Conservation (phyloP, 1,140 invertebrate species). For the Drosophila pseudoananassae region DNA sequence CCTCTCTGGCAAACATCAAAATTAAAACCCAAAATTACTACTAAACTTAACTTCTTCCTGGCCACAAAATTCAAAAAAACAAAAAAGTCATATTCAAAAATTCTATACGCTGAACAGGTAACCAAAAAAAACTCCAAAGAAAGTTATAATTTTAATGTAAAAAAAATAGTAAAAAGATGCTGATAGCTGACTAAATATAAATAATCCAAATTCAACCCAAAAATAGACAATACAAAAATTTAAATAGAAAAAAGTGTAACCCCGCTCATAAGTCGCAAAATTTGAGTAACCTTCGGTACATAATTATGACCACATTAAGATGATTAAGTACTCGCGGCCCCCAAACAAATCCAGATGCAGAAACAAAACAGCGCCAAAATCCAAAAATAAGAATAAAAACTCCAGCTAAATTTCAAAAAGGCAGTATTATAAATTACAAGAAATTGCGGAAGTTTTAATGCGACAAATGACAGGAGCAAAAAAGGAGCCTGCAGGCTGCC, state of each 20-base stretch:
- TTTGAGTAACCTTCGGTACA: constrained; percentile 55
- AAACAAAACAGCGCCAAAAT: constrained; percentile 42
- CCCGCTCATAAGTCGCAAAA: constrained; percentile 43
- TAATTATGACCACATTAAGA: constrained; percentile 78
- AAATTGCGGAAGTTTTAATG: constrained; percentile 79
- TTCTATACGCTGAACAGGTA: constrained; percentile 15
- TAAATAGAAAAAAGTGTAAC: constrained; percentile 31
- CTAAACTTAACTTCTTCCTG: constrained; percentile 44
- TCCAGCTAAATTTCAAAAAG: constrained; percentile 63
- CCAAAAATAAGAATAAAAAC: constrained; percentile 13
- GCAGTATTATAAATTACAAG: constrained; percentile 79
- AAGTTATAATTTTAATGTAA: background rate
- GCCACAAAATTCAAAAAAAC: constrained; percentile 54
- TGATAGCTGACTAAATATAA: constrained; percentile 24
- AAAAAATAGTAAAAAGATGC: constrained; percentile 6
- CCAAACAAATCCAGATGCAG: constrained; percentile 22
- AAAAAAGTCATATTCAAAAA: constrained; percentile 30
- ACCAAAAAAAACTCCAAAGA: constrained; percentile 25
- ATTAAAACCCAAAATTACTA: constrained; percentile 25
- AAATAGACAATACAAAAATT: constrained; percentile 18
- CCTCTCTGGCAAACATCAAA: constrained; percentile 63
- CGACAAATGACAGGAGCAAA: constrained; percentile 77
- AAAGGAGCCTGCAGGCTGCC: constrained; percentile 45
- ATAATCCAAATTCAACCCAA: constrained; percentile 24
- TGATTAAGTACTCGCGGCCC: constrained; percentile 67